Evolutionary conservation across 1,140 invertebrate genomes (phyloP).

Genomic region (Procambarus clarkii): DNA sequence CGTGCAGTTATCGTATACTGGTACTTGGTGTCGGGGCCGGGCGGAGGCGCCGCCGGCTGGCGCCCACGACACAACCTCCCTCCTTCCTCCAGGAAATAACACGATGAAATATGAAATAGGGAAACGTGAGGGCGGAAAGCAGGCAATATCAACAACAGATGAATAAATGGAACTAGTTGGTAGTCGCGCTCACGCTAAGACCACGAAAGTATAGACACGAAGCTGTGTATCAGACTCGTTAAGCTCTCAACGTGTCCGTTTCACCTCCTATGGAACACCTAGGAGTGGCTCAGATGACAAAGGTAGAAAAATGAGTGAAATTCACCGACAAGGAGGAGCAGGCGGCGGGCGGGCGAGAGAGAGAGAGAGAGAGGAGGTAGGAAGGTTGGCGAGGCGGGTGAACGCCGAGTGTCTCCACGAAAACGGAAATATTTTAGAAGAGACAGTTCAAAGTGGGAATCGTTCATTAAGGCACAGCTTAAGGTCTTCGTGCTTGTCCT

Average conservation of each 20-base stretch:
- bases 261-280: too few species aligned
- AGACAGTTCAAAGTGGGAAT: background rate
- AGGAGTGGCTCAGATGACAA: too few species aligned
- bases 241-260: too few species aligned
- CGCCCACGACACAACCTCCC: background rate
- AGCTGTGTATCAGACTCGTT: too few species aligned
- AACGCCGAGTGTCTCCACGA: conserved; percentile 7
- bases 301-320: too few species aligned
- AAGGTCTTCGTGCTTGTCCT: background rate
- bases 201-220: too few species aligned
- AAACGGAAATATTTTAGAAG: conserved; percentile 30
- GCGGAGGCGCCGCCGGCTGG: background rate
- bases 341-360: too few species aligned
- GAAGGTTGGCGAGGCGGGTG: background rate
- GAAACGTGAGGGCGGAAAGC: background rate
- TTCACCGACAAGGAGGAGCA: too few species aligned
- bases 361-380: background rate
- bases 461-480: background rate
- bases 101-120: background rate
- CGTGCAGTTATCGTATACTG: conserved; percentile 21
- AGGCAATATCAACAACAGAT: background rate
- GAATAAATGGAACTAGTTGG: background rate
- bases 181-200: background rate
- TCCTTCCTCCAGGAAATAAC: background rate
- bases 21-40: background rate